Evolutionary conservation across 2,888 invertebrate species (phyloP).

Genomic region (Elysia crispata): DNA sequence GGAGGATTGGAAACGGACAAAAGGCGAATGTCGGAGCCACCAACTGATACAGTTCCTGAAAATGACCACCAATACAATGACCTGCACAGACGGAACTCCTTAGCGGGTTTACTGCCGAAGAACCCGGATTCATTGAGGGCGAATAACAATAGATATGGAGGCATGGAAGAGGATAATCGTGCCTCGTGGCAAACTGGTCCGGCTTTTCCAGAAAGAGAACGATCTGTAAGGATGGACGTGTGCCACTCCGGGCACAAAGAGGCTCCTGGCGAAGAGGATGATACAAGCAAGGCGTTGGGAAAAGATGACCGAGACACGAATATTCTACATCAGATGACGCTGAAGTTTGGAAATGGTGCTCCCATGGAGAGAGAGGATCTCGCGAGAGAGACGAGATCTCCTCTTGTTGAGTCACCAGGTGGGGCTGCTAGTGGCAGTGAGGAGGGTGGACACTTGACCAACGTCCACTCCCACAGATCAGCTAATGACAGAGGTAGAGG

Average conservation of each 20-base stretch:
- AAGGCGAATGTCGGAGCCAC: constrained; percentile 7
- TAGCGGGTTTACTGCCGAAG: constrained; percentile 3
- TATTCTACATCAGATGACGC: constrained; percentile 70
- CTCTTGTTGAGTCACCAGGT: too few relatives aligned
- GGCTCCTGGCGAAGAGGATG: too few relatives aligned
- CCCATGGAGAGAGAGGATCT: not conserved
- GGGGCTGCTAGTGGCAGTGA: too few relatives aligned
- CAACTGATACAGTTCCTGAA: not conserved
- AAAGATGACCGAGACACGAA: constrained; percentile 58
- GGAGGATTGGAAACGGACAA: not conserved
- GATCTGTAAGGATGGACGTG: constrained; percentile 3
- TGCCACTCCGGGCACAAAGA: too few relatives aligned
- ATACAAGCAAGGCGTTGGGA: not conserved
- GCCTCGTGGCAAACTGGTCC: not conserved
- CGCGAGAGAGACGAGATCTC: too few relatives aligned
- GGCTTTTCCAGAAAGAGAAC: not conserved
- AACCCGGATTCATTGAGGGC: not conserved
- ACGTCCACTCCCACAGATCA: not conserved
- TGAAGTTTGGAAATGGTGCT: constrained; percentile 62
- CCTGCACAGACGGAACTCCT: not conserved
- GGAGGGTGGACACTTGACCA: not conserved
- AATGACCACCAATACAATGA: not conserved
- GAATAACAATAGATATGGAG: too few relatives aligned
- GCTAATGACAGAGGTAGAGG: not conserved
- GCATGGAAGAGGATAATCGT: not conserved